Evolutionary conservation across 37 sponge, comb jelly and placozoan species (phyloP), one percentile per base, ranked within the genome.

Genomic region (Geodia barretti): DNA sequence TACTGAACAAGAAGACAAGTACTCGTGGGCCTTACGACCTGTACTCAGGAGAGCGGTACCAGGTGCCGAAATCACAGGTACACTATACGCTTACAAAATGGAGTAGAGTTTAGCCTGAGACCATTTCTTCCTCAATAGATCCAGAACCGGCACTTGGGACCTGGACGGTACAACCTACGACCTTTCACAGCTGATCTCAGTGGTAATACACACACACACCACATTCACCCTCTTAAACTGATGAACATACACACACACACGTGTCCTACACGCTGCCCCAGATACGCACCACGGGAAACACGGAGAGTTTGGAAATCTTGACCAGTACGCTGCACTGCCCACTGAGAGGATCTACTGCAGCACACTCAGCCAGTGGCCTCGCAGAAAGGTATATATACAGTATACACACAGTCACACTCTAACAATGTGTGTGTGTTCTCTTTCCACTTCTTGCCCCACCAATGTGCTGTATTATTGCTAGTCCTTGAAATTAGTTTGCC

Each of bases 1-100:
- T 93, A 21, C 62, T 95, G 42, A 66, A 87, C 26, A 91, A 91
- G 79, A 82, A 58, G 5, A 77, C 87, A 37, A 91, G 98, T 83
- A 86, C 74, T 72, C 84, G 94, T 73, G 98, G 98, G 1, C 98
- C 98, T 1, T 98, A 98, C 40, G 98, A 98, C 30, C 80, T 98
- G 38, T 95, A 82, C 68, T 87, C 97, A 47, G 96, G 92, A 20
- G 83, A 93, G 25, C 75, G 98, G 38, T 47, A 84, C 72, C 79
- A 89, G 76, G 33, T 40, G 21, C n/a, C 68, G 31, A 83, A 79
- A 37, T 28, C 54, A 29, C 69, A 64, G 69, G 90, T 89, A 47
- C 54, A 74, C 77, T n/a, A n/a, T n/a, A n/a, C n/a, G n/a, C n/a
- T 17, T 42, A n/a, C n/a, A n/a, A n/a, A n/a, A n/a, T n/a, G n/a